Evolutionary conservation across 2,888 invertebrate genomes (phyloP), one percentile per base, ranked within the genome.

Genomic region (Octonoba sinensis): DNA sequence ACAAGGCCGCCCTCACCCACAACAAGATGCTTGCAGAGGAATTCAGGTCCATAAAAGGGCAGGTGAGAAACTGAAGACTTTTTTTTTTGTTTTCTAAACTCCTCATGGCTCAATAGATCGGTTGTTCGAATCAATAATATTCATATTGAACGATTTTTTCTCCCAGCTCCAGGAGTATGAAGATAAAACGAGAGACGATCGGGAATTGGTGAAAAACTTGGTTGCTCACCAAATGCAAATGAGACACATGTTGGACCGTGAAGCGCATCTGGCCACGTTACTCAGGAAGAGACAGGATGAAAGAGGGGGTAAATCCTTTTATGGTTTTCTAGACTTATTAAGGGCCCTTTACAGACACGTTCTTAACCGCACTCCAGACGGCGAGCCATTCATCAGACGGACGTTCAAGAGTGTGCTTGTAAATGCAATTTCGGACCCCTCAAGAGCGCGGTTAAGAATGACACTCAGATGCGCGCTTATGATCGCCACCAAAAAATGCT

Each of bases 1-100:
- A 77, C 57, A 77, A 77, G 22, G 77, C 77, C 16, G 62, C 69
- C 0, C 13, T 64, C 16, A 70, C 57, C 12, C 77, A 77, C n/a
- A 77, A 77, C 49, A 77, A 77, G 62, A 65, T 69, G 12, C 49
- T 77, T 1, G 77, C 77, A 0, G 70, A 70, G n/a, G 77, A 77
- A 12, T 46, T 77, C 6, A 77, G 64, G 8, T 57, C 70, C 3
- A 18, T 77, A 15, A 77, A 77, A 15, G 56, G 57, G 8, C 77
- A 77, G 54, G 44, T 65, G n/a, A 13, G 36, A 0, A 64, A 13
- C 4, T 54, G 3, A 51, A 2, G 15, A 47, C 15, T 47, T 47
- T 47, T 47, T 47, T 47, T 11, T 47, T 15, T 18, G 2, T 15
- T 1, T 51, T 51, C 2, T 4, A 51, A 51, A 51, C 18, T 51